Conservation (phyloP, 2,113 vertebrate species). For the Rhombomys opimus region DNA sequence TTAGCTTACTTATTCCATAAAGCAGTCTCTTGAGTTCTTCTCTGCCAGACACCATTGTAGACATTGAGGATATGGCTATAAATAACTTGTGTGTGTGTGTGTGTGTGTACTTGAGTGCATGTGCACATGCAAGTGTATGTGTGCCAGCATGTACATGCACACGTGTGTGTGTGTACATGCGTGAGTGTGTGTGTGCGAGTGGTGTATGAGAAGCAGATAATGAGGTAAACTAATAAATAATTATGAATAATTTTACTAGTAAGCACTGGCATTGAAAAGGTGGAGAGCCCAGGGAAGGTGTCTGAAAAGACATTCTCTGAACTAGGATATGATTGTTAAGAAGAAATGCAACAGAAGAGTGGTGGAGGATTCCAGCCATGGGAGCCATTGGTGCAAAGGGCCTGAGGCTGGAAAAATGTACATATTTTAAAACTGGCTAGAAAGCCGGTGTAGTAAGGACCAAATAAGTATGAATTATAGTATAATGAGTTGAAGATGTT, state of each 20-base stretch:
- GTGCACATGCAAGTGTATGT: background rate
- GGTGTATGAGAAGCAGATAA: background rate
- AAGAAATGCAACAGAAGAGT: background rate
- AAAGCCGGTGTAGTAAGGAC: background rate
- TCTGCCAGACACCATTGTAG: background rate
- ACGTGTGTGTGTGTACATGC: background rate
- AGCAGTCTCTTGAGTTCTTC: slow-evolving; percentile 9
- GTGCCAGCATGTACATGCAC: background rate
- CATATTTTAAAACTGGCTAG: background rate
- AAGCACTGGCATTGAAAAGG: background rate
- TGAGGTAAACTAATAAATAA: background rate
- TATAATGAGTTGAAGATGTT: background rate
- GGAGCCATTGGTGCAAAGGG: background rate
- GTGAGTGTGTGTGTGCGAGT: background rate
- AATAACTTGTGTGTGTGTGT: background rate
- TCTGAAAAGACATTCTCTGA: background rate
- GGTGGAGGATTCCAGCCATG: background rate
- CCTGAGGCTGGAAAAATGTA: background rate
- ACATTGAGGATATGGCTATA: background rate
- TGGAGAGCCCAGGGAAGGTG: background rate
- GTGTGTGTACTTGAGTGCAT: background rate
- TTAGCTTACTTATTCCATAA: slow-evolving; percentile 28
- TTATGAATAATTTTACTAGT: background rate
- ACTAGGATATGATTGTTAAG: background rate
- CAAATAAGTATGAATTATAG: background rate